A percentile compares a stretch with the other conserved stretches of the same genome.
phyloP scores from a whole-genome alignment of 2,113 vertebrate species.

The Gobio gobio region DNA sequence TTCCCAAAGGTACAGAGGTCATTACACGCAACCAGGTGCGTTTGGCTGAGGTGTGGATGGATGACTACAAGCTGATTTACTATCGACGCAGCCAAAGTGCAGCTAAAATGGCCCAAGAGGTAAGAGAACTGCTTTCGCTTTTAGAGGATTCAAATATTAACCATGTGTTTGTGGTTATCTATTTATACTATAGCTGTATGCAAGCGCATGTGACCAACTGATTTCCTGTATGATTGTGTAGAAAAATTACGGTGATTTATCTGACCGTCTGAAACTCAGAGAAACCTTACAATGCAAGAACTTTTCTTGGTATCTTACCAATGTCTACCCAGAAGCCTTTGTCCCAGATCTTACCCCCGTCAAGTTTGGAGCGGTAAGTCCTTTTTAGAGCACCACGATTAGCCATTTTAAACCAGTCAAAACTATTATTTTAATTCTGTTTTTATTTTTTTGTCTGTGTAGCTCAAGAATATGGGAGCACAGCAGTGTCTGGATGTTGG shows the following conservation, averaged over 20 bases:
- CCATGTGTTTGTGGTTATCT: background rate
- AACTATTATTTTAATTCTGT: background rate
- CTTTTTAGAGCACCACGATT: background rate
- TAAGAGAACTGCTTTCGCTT: slow-evolving; percentile 57
- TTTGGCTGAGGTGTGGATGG: slow-evolving; percentile 98
- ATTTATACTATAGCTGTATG: background rate
- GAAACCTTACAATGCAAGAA: slow-evolving; percentile 88
- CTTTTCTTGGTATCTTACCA: slow-evolving; percentile 93
- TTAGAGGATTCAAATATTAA: background rate
- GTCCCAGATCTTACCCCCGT: slow-evolving; percentile 85
- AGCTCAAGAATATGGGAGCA: slow-evolving; percentile 86
- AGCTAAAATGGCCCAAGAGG: slow-evolving; percentile 85
- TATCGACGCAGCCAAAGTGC: slow-evolving; percentile 90
- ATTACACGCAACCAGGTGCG: slow-evolving; percentile 95
- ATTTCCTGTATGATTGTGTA: slow-evolving; percentile 62
- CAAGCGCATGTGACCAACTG: background rate
- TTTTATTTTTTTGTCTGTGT: slow-evolving; percentile 18
- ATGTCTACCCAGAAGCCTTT: slow-evolving; percentile 91
- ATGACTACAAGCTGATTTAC: slow-evolving; percentile 88
- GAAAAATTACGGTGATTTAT: slow-evolving; percentile 90
- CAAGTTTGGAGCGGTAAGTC: slow-evolving; percentile 87
- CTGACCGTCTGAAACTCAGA: slow-evolving; percentile 82
- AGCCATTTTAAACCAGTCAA: background rate
- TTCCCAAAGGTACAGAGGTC: slow-evolving; percentile 92
- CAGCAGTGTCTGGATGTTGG: slow-evolving; percentile 88